phyloP scores from a whole-genome alignment of 2,888 invertebrate genomes.

The Morinoia aosen region DNA sequence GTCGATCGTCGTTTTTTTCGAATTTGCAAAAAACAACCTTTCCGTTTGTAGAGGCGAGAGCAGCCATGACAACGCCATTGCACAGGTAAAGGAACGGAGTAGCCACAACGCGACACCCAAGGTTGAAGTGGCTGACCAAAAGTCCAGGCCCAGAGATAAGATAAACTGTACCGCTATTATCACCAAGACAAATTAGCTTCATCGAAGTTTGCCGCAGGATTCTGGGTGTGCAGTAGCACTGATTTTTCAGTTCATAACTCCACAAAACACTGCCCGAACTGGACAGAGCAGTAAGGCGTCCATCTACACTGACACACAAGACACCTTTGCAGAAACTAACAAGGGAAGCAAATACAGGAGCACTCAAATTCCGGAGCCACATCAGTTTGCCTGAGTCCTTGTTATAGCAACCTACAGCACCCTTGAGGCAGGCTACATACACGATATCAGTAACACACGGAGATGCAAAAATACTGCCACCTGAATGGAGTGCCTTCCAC shows the following conservation, averaged over 20 bases:
- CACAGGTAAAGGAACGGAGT: slow-evolving; percentile 2
- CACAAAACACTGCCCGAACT: slow-evolving; percentile 55
- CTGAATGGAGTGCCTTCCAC: slow-evolving; percentile 74
- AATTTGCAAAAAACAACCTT: background rate
- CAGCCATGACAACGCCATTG: background rate
- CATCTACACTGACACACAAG: slow-evolving; percentile 56
- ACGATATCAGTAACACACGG: slow-evolving; percentile 57
- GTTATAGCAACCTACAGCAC: slow-evolving; percentile 54
- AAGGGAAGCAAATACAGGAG: slow-evolving; percentile 60
- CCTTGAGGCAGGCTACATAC: slow-evolving; percentile 60
- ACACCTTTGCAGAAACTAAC: slow-evolving; percentile 56
- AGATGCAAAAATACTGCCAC: slow-evolving; percentile 62
- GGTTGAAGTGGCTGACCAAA: background rate
- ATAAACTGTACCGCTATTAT: background rate
- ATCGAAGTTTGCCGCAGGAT: background rate
- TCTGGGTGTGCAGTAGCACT: slow-evolving; percentile 61
- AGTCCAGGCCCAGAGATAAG: background rate
- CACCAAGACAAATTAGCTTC: slow-evolving; percentile 6
- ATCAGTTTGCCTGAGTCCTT: slow-evolving; percentile 45
- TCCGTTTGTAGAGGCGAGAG: background rate
- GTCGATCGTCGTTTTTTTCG: background rate
- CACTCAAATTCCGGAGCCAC: slow-evolving; percentile 52
- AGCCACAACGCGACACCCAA: slow-evolving; percentile 26
- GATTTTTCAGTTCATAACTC: slow-evolving; percentile 54
- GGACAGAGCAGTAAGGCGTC: slow-evolving; percentile 55